Base-by-base conservation (phyloP, 1,140 invertebrate species). In the Copidosoma floridanum region DNA sequence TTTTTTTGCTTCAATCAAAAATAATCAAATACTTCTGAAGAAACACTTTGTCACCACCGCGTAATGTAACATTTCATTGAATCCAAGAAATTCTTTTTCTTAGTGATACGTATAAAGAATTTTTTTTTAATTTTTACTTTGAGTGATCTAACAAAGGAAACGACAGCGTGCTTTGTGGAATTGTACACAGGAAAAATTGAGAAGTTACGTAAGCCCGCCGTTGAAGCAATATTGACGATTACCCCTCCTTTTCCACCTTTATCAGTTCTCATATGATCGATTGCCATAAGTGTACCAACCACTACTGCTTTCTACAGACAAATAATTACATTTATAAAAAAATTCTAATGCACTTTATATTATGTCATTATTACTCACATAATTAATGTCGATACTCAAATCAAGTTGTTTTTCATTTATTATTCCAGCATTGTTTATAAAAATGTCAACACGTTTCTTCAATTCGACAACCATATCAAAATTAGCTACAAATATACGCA, bases 81-180 rank as follows among this genome's bases (percentile, higher is more conserved):
- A 57, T 26, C 56, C 21, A 7, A 12, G 12, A 18, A 44, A 56
- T 54, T n/a, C 10, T 14, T 32, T 26, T 55, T n/a, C 6, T 43
- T 11, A 12, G 18, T 12, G 16, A 44, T 40, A 38, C 2, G 16
- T 1, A 12, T 27, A n/a, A n/a, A n/a, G n/a, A 47, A 46, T 16
- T 8, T 26, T 12, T 24, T 12, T 64, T 57, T 74, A 72, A 16
- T 71, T 71, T 32, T 77, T 74, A 1, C 78, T 76, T 12, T 12
- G 29, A 0, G 29, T 32, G 29, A n/a, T 24, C 71, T 65, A 7
- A 74, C 80, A 40, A 81, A 72, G 12, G 81, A 82, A 26, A 84
- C 59, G 1, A 85, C 79, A 2, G 83, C 87, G 64, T 85, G 83
- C 64, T 88, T 88, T 1, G 85, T 86, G 0, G 83, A 85, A 8